Evolutionary conservation across 2,888 invertebrate genomes (phyloP), one percentile per base, ranked within the genome.

Genomic region (Folsomia manolachei): DNA sequence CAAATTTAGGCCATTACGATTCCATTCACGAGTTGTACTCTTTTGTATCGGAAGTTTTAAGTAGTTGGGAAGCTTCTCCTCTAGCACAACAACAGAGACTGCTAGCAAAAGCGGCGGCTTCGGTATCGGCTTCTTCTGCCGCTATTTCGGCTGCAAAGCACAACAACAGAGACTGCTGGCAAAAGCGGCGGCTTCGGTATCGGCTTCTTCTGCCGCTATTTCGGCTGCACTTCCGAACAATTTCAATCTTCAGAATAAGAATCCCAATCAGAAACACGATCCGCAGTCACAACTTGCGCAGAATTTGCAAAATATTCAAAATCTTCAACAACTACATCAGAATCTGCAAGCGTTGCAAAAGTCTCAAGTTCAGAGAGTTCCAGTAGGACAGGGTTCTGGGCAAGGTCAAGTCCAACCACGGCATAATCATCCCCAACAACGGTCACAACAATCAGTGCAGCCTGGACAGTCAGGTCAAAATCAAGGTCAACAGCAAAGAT

Each of bases 11-110:
- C 21, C 81, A 81, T 71, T 81, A 81, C 69, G 78, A 81, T 75
- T 81, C 81, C 23, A 81, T 81, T 66, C 81, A 81, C 71, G 81
- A 81, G 71, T 75, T 81, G 27, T 81, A 81, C 70, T 78, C 80
- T 2, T 81, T 81, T 72, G 81, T 81, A 18, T 79, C 79, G 1
- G 77, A 80, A 63, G 80, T 81, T 67, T 73, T 81, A 70, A 80
- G 80, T 72, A 78, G 78, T n/a, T 80, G 80, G 77, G 81, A 78
- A 53, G 78, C 74, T 53, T 69, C 51, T 69, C 69, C 72, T 14
- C 53, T 60, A 24, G 27, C 69, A 23, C 72, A 69, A 39, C 67
- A 69, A 27, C 61, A 69, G 27, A 61, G 25, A 69, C 21, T 62
- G 19, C 24, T 69, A 7, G 27, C 67, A 24, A 67, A 67, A 26